phyloP scores from a whole-genome alignment of 2,888 invertebrate species.

The Tillus elongatus region DNA sequence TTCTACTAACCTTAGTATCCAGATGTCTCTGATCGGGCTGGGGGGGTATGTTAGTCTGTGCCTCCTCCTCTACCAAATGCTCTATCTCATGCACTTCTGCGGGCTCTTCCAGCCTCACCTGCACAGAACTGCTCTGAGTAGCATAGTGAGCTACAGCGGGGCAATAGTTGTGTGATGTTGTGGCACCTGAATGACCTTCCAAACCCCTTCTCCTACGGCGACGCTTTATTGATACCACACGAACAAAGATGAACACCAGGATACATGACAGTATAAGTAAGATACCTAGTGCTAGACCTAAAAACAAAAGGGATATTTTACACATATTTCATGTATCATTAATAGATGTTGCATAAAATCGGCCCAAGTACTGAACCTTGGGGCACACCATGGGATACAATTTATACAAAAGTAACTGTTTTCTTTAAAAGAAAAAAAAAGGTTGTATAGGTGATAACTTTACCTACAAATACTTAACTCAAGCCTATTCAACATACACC shows the following conservation, averaged over 20 bases:
- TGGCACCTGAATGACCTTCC: constrained; percentile 7
- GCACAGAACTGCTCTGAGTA: constrained; percentile 25
- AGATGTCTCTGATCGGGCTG: constrained; percentile 35
- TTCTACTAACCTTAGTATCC: constrained; percentile 53
- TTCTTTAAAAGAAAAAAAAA: no score
- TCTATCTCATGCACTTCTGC: constrained; percentile 38
- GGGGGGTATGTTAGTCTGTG: constrained; percentile 35
- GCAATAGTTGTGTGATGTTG: constrained; percentile 29
- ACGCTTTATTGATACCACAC: constrained; percentile 44
- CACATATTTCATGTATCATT: no score
- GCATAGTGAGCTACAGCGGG: constrained; percentile 30
- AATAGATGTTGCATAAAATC: no score
- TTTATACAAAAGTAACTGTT: no score
- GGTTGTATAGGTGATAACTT: no score
- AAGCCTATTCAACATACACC: no score
- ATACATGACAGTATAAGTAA: constrained; percentile 42
- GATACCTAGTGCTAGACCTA: constrained; percentile 47
- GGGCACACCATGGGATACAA: no score
- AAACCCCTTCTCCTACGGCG: constrained; percentile 32
- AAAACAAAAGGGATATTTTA: no score
- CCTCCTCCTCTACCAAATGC: constrained; percentile 29
- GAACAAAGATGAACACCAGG: constrained; percentile 38
- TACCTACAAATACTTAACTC: no score
- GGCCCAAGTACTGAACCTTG: no score
- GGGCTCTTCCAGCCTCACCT: constrained; percentile 29